These are phyloP conservation scores for Leptatherina wallacei DNA, from an alignment of 2,797 vertebrate species.

Conservation along the genomic window DNA sequence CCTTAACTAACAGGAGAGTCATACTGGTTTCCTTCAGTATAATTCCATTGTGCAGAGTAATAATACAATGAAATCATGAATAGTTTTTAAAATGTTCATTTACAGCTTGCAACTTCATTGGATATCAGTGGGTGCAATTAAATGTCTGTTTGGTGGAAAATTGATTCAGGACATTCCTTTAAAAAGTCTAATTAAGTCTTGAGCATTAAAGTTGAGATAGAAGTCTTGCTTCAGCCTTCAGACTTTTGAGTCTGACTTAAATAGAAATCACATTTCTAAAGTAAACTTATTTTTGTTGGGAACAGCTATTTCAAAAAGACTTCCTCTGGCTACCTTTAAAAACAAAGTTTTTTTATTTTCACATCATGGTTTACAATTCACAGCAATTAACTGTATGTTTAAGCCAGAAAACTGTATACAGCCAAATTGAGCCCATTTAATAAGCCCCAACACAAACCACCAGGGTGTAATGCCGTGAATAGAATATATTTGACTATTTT, in stretches of 20 bases:
- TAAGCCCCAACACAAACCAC: slow-evolving; percentile 8
- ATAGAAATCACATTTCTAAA: background rate
- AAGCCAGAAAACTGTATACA: background rate
- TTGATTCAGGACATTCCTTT: background rate
- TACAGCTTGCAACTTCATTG: background rate
- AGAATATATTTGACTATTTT: slow-evolving; percentile 36
- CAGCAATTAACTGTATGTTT: background rate
- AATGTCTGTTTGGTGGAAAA: background rate
- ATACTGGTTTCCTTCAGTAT: background rate
- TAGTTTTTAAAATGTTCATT: too few species aligned
- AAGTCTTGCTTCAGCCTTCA: background rate
- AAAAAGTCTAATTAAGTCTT: background rate
- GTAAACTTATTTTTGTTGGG: background rate
- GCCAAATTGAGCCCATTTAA: background rate
- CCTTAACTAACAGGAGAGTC: background rate
- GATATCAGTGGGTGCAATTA: background rate
- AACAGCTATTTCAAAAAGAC: background rate
- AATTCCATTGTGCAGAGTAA: background rate
- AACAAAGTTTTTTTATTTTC: background rate
- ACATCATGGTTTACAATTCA: background rate
- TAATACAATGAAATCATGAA: too few species aligned
- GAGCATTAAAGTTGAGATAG: background rate
- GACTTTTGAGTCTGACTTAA: background rate
- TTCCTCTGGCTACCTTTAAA: background rate
- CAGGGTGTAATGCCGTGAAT: slow-evolving; percentile 22